A percentile compares a stretch with the other conserved stretches of the same genome.
phyloP scores from a whole-genome alignment of 2,888 invertebrate genomes.

The Zygogramma bicolorata region DNA sequence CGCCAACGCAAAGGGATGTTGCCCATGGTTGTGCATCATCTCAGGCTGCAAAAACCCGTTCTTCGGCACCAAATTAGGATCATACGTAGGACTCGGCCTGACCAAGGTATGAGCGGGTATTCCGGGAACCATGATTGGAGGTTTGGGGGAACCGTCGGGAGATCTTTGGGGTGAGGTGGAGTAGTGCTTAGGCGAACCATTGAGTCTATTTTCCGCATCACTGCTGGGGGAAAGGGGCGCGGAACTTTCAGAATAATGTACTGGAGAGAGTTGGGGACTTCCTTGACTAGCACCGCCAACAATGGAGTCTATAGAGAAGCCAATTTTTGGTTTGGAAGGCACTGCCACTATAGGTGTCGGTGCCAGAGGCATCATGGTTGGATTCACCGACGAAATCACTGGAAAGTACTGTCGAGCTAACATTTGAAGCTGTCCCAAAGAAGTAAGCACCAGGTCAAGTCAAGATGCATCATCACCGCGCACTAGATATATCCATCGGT shows the following conservation, averaged over 20 bases:
- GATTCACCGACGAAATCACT: slow-evolving; percentile 39
- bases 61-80: slow-evolving; percentile 64
- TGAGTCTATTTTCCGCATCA: slow-evolving; percentile 63
- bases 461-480: slow-evolving; percentile 24
- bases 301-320: slow-evolving; percentile 94
- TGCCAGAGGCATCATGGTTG: slow-evolving; percentile 94
- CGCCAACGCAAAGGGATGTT: slow-evolving; percentile 69
- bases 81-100: slow-evolving; percentile 70
- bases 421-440: slow-evolving; percentile 36
- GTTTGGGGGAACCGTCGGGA: slow-evolving; percentile 70
- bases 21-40: slow-evolving; percentile 62
- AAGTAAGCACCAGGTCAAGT: not conserved
- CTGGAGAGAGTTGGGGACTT: slow-evolving; percentile 65
- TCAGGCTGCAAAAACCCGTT: slow-evolving; percentile 67
- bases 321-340: slow-evolving; percentile 93
- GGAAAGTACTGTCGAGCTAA: slow-evolving; percentile 31
- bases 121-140: slow-evolving; percentile 69
- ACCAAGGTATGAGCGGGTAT: slow-evolving; percentile 66
- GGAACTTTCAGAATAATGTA: slow-evolving; percentile 69
- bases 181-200: slow-evolving; percentile 56
- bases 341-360: slow-evolving; percentile 89
- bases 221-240: slow-evolving; percentile 68
- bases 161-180: slow-evolving; percentile 57
- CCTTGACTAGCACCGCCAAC: slow-evolving; percentile 75
- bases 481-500: not conserved